These are phyloP conservation scores for Dufourea novaeangliae DNA, from an alignment of 1,140 invertebrate species.

Conservation along the genomic window DNA sequence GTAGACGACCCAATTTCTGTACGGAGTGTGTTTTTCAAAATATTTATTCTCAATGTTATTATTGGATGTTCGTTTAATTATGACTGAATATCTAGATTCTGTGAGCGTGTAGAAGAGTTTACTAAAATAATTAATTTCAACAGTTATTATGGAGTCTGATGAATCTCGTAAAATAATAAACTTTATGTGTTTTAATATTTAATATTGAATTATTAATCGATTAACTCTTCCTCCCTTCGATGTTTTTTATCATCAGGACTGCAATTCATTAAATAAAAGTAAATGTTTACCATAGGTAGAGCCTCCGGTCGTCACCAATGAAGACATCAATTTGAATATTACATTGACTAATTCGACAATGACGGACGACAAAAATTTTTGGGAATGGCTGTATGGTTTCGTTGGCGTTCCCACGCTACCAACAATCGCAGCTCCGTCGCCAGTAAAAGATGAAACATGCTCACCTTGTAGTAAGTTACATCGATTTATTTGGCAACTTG, in stretches of 20 bases:
- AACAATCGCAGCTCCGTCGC: slow-evolving; percentile 20
- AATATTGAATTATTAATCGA: no score
- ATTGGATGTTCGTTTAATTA: no score
- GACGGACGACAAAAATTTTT: slow-evolving; percentile 60
- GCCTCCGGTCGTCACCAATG: neutral
- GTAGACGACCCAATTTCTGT: no score
- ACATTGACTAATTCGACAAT: neutral
- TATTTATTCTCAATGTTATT: no score
- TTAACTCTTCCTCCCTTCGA: neutral
- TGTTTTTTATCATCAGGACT: no score
- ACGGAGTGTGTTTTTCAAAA: no score
- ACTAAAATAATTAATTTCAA: no score
- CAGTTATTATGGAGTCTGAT: no score
- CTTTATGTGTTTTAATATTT: no score
- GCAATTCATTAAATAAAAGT: neutral
- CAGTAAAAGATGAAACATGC: slow-evolving; percentile 48
- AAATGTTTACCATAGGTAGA: slow-evolving; percentile 15
- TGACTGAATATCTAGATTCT: no score
- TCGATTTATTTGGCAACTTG: neutral
- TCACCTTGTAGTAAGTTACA: slow-evolving; percentile 63
- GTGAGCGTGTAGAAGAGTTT: no score
- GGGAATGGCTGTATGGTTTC: slow-evolving; percentile 56
- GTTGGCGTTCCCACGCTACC: slow-evolving; percentile 23
- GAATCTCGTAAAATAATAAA: no score
- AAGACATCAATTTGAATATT: neutral